Evolutionary conservation across 2,113 vertebrate genomes (phyloP).

Genomic region (Hoplias malabaricus): DNA sequence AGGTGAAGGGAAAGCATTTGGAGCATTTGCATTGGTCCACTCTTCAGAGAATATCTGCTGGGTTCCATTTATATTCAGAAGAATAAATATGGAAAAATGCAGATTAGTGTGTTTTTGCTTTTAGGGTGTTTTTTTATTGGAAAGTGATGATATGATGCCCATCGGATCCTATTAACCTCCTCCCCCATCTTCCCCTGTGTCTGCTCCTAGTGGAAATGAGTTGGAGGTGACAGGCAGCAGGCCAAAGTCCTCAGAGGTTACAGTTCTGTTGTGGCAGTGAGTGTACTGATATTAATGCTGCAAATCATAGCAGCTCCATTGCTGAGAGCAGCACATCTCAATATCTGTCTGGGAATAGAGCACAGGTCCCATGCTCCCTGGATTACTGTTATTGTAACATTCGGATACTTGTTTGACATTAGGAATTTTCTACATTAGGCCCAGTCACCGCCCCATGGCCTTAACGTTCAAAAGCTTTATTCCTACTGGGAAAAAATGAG

Average conservation of each 20-base stretch:
- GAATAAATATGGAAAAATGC: too few relatives aligned
- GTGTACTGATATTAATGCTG: constrained; percentile 40
- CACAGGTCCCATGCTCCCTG: not conserved
- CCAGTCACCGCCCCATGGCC: not conserved
- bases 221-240: constrained; percentile 6
- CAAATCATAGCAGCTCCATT: constrained; percentile 47
- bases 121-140: too few relatives aligned
- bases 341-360: not conserved
- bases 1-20: too few relatives aligned
- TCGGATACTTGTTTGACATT: constrained; percentile 3
- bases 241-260: not conserved
- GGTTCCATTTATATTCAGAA: too few relatives aligned
- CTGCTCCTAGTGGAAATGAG: not conserved
- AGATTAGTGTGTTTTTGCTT: too few relatives aligned
- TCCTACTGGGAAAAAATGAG: not conserved
- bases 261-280: not conserved
- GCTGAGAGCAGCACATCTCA: constrained; percentile 30
- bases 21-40: too few relatives aligned
- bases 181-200: not conserved
- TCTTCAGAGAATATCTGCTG: too few relatives aligned
- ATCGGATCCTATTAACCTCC: constrained; percentile 4
- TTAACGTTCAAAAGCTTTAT: not conserved
- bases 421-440: not conserved
- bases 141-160: not conserved
- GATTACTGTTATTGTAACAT: constrained; percentile 33